Percentiles rank a stretch among this genome's conserved stretches.
phyloP scores from a whole-genome alignment of 1,140 invertebrate species.

The Drosophila aff. region DNA sequence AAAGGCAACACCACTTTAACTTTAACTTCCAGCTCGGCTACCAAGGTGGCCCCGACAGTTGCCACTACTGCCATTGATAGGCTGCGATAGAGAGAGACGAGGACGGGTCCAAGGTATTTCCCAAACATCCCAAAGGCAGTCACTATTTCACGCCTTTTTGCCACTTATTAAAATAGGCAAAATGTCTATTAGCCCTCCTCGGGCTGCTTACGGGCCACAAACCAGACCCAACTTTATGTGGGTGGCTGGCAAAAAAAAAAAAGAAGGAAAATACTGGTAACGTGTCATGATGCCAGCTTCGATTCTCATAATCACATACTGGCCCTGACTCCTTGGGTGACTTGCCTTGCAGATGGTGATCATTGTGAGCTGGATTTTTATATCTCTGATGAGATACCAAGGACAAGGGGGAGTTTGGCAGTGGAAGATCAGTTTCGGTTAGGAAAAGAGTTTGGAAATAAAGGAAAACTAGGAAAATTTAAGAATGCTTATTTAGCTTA shows the following conservation, averaged over 20 bases:
- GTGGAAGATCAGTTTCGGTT: background rate
- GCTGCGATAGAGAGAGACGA: slow-evolving; percentile 53
- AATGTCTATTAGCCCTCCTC: slow-evolving; percentile 73
- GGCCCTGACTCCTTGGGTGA: slow-evolving; percentile 6
- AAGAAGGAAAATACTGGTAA: background rate
- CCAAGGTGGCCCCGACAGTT: slow-evolving; percentile 46
- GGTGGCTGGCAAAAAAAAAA: slow-evolving; percentile 17
- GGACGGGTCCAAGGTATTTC: slow-evolving; percentile 42
- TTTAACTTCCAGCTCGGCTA: slow-evolving; percentile 31
- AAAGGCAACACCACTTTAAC: slow-evolving; percentile 37
- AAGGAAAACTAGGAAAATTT: background rate
- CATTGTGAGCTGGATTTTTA: slow-evolving; percentile 21
- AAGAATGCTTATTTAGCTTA: background rate
- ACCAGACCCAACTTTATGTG: slow-evolving; percentile 29
- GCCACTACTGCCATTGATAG: slow-evolving; percentile 58
- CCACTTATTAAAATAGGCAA: slow-evolving; percentile 83
- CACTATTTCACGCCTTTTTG: slow-evolving; percentile 82
- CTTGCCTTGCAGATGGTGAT: slow-evolving; percentile 35
- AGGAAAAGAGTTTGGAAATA: too few species aligned
- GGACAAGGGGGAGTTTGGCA: background rate
- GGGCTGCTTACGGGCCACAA: slow-evolving; percentile 7
- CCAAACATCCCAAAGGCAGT: slow-evolving; percentile 44
- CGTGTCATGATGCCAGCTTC: slow-evolving; percentile 32
- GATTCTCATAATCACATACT: slow-evolving; percentile 43
- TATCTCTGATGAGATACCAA: slow-evolving; percentile 29